A percentile compares a stretch with the other conserved stretches of the same genome.
Evolutionary conservation across 1,140 invertebrate genomes (phyloP).

Genomic region (Drosophila bipectinata): DNA sequence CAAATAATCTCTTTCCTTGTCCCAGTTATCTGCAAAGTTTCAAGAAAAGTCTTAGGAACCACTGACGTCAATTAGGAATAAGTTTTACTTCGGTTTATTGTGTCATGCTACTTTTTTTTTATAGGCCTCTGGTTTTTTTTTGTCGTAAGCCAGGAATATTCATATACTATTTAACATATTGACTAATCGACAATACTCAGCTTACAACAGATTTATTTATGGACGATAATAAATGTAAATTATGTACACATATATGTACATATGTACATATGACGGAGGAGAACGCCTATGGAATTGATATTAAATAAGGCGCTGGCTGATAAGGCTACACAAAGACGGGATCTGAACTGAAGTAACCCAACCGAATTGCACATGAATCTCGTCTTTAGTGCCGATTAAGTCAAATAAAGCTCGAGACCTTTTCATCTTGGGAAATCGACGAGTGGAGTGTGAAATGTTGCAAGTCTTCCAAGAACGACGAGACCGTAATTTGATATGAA

Average conservation of each 20-base stretch:
- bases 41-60: conserved; percentile 2
- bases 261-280: neutral
- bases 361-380: conserved; percentile 36
- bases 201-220: conserved; percentile 30
- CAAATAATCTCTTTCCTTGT: neutral
- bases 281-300: neutral
- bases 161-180: conserved; percentile 22
- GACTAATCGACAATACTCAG: conserved; percentile 1
- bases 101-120: neutral
- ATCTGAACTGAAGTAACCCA: conserved; percentile 34
- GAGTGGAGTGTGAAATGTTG: conserved; percentile 50
- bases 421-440: conserved; percentile 60
- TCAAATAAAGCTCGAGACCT: conserved; percentile 47
- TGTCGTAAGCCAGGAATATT: neutral
- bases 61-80: conserved; percentile 18
- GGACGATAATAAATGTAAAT: neutral
- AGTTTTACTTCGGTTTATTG: neutral
- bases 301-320: conserved; percentile 12
- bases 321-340: conserved; percentile 21
- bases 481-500: conserved; percentile 72
- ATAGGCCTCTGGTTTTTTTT: neutral
- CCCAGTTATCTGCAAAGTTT: conserved; percentile 1
- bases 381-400: conserved; percentile 28
- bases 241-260: neutral
- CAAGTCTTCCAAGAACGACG: conserved; percentile 66